These are phyloP conservation scores for Acanthococcus lagerstroemiae DNA, from an alignment of 2,888 invertebrate genomes.

Conservation along the genomic window DNA sequence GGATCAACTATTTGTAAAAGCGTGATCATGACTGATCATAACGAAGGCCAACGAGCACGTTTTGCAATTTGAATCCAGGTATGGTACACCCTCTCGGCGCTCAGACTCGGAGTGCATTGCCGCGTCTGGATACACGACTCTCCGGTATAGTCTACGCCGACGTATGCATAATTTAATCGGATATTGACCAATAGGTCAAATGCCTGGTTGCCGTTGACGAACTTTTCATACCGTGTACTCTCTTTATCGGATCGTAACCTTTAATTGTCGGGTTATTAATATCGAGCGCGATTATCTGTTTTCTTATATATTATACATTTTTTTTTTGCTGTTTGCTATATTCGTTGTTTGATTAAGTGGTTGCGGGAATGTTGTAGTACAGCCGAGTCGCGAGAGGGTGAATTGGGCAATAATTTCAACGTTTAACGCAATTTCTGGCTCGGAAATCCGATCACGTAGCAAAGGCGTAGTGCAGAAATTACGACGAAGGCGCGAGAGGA, in stretches of 20 bases:
- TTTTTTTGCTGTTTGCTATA: too few species aligned
- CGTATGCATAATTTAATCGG: constrained; percentile 25
- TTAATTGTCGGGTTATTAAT: constrained; percentile 26
- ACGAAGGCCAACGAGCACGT: constrained; percentile 28
- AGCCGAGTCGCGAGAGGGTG: not conserved
- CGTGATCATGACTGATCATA: constrained; percentile 29
- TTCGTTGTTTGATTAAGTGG: constrained; percentile 1
- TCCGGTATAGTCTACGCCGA: not conserved
- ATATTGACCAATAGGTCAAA: constrained; percentile 29
- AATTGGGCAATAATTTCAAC: constrained; percentile 3
- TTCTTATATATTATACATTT: too few species aligned
- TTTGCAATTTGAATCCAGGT: constrained; percentile 25
- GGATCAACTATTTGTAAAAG: constrained; percentile 7
- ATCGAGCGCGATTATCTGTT: too few species aligned
- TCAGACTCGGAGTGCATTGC: not conserved
- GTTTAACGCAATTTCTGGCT: not conserved
- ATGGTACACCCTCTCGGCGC: constrained; percentile 14
- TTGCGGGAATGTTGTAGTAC: not conserved
- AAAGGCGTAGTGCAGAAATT: too few species aligned
- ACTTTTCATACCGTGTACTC: not conserved
- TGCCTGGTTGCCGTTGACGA: constrained; percentile 7
- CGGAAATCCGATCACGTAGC: constrained; percentile 1
- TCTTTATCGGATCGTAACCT: constrained; percentile 8
- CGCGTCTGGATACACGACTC: too few species aligned
- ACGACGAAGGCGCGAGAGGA: too few species aligned